Evolutionary conservation across 37 sponge, comb jelly and placozoan genomes (phyloP).

Genomic region (Spongilla lacustris): DNA sequence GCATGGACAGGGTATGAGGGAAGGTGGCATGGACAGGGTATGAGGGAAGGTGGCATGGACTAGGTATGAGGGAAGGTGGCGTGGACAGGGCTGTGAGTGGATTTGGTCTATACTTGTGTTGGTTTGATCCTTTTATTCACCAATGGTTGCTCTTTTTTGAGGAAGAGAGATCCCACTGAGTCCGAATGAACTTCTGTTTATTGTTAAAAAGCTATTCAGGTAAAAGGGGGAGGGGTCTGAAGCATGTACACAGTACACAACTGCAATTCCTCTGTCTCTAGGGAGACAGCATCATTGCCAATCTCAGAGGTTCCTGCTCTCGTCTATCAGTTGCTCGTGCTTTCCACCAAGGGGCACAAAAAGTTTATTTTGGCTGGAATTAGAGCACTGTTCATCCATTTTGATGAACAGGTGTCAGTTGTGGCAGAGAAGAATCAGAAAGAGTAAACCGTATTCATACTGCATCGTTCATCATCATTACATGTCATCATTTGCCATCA

Average conservation of each 20-base stretch:
- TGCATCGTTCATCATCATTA: too few species aligned
- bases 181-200: conserved; percentile 58
- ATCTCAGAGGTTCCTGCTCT: conserved; percentile 81
- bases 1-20: too few species aligned
- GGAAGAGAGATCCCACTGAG: conserved; percentile 57
- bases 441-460: neutral
- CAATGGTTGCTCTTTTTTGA: neutral
- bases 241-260: neutral
- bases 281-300: conserved; percentile 46
- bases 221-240: neutral
- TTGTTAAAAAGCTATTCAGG: conserved; percentile 74
- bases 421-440: neutral
- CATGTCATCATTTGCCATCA: too few species aligned
- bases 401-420: conserved; percentile 30
- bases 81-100: too few species aligned
- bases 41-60: too few species aligned
- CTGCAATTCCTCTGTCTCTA: conserved; percentile 6
- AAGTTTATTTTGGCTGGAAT: conserved; percentile 62
- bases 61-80: too few species aligned
- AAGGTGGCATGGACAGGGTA: too few species aligned
- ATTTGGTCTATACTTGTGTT: neutral
- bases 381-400: conserved; percentile 44
- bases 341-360: conserved; percentile 76
- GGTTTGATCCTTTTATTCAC: neutral
- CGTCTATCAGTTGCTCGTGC: conserved; percentile 76